A percentile compares a stretch with the other conserved stretches of the same genome.
Evolutionary conservation across 2,797 vertebrate species (phyloP).

Genomic region (Chaetodon trifasciatus): DNA sequence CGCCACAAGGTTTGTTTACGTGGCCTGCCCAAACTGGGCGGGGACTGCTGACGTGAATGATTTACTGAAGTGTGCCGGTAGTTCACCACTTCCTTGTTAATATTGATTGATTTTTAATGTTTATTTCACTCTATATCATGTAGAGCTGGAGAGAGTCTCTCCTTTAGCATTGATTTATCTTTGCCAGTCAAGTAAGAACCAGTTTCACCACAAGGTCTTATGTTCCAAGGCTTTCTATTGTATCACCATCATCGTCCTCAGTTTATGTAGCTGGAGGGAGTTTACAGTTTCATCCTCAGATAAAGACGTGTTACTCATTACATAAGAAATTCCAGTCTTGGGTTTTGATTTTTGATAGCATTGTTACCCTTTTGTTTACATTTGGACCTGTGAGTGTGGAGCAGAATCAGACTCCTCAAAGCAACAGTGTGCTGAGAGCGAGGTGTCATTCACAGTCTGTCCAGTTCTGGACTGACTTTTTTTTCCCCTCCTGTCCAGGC

Average conservation of each 20-base stretch:
- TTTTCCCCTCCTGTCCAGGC: conserved; percentile 80
- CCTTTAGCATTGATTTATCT: background rate
- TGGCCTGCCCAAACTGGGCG: background rate
- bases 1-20: conserved; percentile 91
- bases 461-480: background rate
- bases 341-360: background rate
- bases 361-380: background rate
- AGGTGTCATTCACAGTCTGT: background rate
- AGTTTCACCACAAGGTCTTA: background rate
- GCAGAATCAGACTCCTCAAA: background rate
- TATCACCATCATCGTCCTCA: background rate
- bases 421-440: background rate
- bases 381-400: background rate
- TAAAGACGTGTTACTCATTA: background rate
- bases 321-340: too few species aligned
- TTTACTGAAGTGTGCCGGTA: background rate
- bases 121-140: background rate
- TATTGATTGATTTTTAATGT: too few species aligned
- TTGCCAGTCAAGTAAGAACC: background rate
- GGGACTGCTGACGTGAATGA: background rate
- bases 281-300: background rate
- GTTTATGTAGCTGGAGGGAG: background rate
- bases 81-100: background rate
- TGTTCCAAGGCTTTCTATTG: background rate
- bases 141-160: background rate